Evolutionary conservation across 2,888 invertebrate genomes (phyloP), one percentile per base, ranked within the genome.

Genomic region (Drosophila vallismaia): DNA sequence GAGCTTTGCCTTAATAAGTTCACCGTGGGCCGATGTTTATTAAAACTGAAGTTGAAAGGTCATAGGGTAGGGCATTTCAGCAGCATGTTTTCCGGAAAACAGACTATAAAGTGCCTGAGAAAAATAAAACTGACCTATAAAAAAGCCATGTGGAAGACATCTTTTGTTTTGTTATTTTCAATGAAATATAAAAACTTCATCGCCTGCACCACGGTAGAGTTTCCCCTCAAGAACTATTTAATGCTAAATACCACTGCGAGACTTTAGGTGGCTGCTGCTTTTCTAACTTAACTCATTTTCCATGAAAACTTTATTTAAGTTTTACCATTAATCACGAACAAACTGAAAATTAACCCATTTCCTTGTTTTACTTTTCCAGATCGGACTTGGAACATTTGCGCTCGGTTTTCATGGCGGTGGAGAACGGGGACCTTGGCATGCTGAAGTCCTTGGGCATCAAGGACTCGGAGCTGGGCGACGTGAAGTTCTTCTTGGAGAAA

Each of bases 401-500:
- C 91, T 97, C 97, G 1, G 97, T 98, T 31, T 97, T 98, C 92
- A 97, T 97, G 95, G 98, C 98, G 8, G 97, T 98, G 33, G 98
- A 98, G 92, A 97, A 97, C 91, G 98, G 98, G 10, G 98, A 98
- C 91, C 93, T 98, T 71, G 97, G 97, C 68, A 97, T 97, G 96
- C 93, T 98, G 68, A 97, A 97, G 90, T 97, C 97, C 9, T 94
- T 98, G 73, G 98, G 98, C 78, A 98, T 98, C 92, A 97, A 98
- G 92, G 98, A 98, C 92, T 97, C 97, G 0, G 98, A 98, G 91
- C 93, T 98, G 75, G 97, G 97, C 14, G 98, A 98, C 90, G 97
- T 98, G 59, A 98, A 98, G 91, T 98, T 98, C 93, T 98, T 98
- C 94, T 94, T 98, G 89, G 98, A 98, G 93, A 97, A 98, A 92